Percentiles rank a stretch among this genome's conserved stretches.
These are phyloP conservation scores for Gastrophryne carolinensis DNA, from an alignment of 2,797 vertebrate species.

Conservation along the genomic window DNA sequence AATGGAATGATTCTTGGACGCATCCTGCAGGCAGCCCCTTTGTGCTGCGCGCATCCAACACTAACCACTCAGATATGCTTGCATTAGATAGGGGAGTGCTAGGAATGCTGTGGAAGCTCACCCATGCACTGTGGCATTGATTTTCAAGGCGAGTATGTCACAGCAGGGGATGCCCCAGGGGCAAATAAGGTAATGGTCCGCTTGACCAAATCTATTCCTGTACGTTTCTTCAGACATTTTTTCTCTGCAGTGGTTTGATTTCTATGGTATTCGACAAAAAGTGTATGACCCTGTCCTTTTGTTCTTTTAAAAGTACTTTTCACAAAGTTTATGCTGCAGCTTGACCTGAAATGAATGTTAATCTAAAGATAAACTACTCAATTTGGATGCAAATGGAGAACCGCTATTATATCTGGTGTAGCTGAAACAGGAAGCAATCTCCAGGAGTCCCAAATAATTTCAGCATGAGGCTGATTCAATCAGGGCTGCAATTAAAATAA, in stretches of 20 bases:
- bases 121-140: no score
- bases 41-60: no score
- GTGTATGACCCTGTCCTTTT: neutral
- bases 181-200: no score
- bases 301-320: neutral
- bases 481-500: conserved; percentile 28
- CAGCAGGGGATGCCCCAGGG: no score
- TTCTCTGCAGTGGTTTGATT: neutral
- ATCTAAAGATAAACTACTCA: conserved; percentile 3
- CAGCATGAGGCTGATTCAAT: conserved; percentile 20
- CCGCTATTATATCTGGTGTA: conserved; percentile 2
- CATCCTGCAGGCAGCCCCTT: no score
- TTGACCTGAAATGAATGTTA: conserved; percentile 6
- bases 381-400: conserved; percentile 14
- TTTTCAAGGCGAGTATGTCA: no score
- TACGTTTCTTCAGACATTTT: no score
- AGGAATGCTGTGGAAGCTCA: no score
- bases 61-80: no score
- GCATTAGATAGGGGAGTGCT: no score
- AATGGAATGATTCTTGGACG: no score
- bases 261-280: neutral
- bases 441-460: conserved; percentile 16
- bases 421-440: conserved; percentile 2
- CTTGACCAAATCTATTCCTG: no score
- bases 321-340: neutral